phyloP scores from a whole-genome alignment of 2,797 vertebrate species.

The Anisognathus igniventris region DNA sequence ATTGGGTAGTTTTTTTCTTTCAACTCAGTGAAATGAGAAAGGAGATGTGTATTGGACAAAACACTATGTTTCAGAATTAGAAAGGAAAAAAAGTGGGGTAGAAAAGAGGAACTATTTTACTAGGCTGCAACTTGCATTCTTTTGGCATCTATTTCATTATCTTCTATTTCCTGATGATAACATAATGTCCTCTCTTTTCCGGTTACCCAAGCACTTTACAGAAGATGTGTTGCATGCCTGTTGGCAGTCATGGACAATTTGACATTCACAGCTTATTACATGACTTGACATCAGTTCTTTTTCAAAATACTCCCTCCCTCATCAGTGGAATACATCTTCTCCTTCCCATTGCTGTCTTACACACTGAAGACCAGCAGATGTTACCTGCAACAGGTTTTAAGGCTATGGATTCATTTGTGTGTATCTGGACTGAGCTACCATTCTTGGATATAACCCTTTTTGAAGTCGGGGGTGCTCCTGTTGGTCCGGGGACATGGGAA shows the following conservation, averaged over 20 bases:
- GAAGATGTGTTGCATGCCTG: conserved; percentile 56
- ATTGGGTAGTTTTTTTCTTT: background rate
- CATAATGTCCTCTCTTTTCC: conserved; percentile 72
- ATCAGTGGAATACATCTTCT: background rate
- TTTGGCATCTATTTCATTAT: conserved; percentile 68
- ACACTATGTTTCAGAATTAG: background rate
- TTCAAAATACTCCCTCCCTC: background rate
- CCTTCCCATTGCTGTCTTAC: background rate
- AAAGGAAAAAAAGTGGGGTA: background rate
- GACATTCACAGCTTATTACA: conserved; percentile 23
- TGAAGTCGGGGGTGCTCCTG: background rate
- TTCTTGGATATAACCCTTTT: background rate
- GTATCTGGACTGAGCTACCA: background rate
- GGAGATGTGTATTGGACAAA: background rate
- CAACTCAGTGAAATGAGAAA: background rate
- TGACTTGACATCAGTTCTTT: background rate
- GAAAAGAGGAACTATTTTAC: conserved; percentile 49
- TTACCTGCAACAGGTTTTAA: background rate
- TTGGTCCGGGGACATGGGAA: background rate
- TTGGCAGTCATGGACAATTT: conserved; percentile 51
- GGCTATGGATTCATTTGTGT: background rate
- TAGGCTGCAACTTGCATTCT: conserved; percentile 10
- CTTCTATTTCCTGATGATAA: conserved; percentile 67
- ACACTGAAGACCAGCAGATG: background rate
- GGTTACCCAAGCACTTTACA: conserved; percentile 73